Evolutionary conservation across 2,797 vertebrate species (phyloP), one percentile per base, ranked within the genome.

Genomic region (Etheostoma perlongum): DNA sequence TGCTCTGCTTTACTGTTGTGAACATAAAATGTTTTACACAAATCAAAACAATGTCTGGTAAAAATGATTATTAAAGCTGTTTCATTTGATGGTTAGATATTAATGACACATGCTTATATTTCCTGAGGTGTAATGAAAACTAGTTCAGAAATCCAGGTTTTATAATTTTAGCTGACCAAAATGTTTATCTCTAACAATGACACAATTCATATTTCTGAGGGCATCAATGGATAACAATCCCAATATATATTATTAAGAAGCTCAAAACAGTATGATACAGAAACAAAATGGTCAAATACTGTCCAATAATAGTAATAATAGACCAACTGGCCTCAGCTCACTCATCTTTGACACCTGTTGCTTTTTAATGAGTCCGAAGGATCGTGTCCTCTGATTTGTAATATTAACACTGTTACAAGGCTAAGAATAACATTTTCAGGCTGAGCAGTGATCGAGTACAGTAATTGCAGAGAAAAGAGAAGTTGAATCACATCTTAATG

Each of bases 341-440:
- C 36, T 36, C 51, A 47, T 63, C n/a, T 69, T 66, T 70, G 42
- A 33, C 67, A 58, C 52, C 60, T 78, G 74, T 57, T 78, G 51
- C 10, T 49, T 30, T 60, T 7, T 78, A 52, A 69, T 66, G 40
- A 78, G 60, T 67, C 16, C 27, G 62, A 71, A 40, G 36, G 40
- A 30, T 67, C 10, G 1, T 69, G 49, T 54, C 48, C 52, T 67
- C 42, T 61, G 40, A 69, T 54, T 60, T 54, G 44, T 67, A 18
- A 60, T 71, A 66, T 78, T 70, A 75, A 70, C 36, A 16, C 58
- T 58, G 53, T 83, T 25, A 61, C 58, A 12, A 59, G 47, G 64
- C 47, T 67, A 71, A 71, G 78, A 57, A 76, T 84, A 78, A 42
- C 33, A 76, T 75, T 16, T 55, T 40, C 51, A 52, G 16, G 44